Evolutionary conservation across 2,113 vertebrate species (phyloP).

Genomic region (Odocoileus virginianus): DNA sequence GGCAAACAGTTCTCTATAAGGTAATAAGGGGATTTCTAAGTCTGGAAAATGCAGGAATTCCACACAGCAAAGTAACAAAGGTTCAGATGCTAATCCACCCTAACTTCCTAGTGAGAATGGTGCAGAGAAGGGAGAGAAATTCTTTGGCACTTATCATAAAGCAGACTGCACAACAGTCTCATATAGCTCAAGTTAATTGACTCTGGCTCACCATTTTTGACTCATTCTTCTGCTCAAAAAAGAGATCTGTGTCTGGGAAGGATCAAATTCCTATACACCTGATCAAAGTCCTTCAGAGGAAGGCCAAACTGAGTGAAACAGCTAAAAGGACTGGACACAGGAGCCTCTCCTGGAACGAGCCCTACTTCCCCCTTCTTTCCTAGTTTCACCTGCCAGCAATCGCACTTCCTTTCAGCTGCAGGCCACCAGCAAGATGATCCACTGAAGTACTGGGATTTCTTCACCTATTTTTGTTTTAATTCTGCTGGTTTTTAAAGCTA

Average conservation of each 20-base stretch:
- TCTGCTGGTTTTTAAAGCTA: constrained; percentile 45
- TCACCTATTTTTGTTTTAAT: constrained; percentile 31
- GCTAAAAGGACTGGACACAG: constrained; percentile 12
- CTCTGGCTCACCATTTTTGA: constrained; percentile 9
- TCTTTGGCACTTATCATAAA: background rate
- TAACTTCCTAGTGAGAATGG: constrained; percentile 37
- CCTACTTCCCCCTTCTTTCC: constrained; percentile 15
- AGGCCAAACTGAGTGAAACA: constrained; percentile 45
- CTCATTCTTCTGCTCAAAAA: constrained; percentile 45
- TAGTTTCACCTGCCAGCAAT: background rate
- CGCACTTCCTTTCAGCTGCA: constrained; percentile 54
- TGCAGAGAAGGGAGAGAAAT: background rate
- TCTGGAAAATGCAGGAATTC: constrained; percentile 59
- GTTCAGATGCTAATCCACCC: background rate
- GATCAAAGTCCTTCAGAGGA: constrained; percentile 50
- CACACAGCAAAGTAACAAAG: constrained; percentile 57
- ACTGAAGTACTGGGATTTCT: constrained; percentile 56
- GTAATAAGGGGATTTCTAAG: constrained; percentile 19
- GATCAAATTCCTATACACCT: constrained; percentile 63
- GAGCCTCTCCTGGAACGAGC: background rate
- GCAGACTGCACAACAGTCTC: background rate
- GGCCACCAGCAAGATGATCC: background rate
- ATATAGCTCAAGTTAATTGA: constrained; percentile 21
- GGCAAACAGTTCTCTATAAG: background rate
- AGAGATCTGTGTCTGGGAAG: constrained; percentile 40